Base-by-base conservation (phyloP, 2,797 vertebrate genomes). In the Melanotaenia boesemani region DNA sequence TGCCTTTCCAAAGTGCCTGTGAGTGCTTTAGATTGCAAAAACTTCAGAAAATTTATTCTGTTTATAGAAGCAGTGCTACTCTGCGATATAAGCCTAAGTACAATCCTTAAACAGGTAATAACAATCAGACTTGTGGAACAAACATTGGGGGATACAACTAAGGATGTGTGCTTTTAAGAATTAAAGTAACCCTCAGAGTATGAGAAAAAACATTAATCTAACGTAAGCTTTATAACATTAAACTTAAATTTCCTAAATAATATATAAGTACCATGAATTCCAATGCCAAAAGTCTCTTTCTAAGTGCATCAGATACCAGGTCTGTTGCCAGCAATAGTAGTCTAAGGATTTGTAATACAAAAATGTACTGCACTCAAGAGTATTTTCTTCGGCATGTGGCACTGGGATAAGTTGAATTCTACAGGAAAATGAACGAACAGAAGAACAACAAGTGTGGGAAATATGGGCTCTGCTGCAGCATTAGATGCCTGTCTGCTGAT, bases 1-100 rank as follows among this genome's bases (percentile, higher is more conserved):
- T 67, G 64, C 59, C 66, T 36, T 72, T 82, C 80, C 89, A 95
- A 95, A 95, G 94, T 95, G 95, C 94, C 85, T 87, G 79, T 88
- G 90, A 95, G 93, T 95, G 94, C 94, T 87, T 93, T 88, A 87
- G 85, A 92, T 89, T 90, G 87, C 87, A 89, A 72, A 76, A 84
- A 83, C 52, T 82, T 81, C 64, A 84, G 74, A 85, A 80, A 83
- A 85, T 66, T 7, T 76, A 67, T 79, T 86, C 63, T 79, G 72
- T 89, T 77, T 74, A 56, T 76, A 80, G 62, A 78, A 88, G 86
- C 86, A 87, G 89, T 75, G 85, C 83, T 86, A 66, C 77, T 86
- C 80, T 82, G 80, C 72, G 54, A 69, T 66, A 71, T 63, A 69
- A 81, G 70, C 75, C 61, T 48, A 79, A 41, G 74, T 77, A 69